Conservation (phyloP, 53 echinoderm and acorn worm genomes). For the Echinometra lucunter region DNA sequence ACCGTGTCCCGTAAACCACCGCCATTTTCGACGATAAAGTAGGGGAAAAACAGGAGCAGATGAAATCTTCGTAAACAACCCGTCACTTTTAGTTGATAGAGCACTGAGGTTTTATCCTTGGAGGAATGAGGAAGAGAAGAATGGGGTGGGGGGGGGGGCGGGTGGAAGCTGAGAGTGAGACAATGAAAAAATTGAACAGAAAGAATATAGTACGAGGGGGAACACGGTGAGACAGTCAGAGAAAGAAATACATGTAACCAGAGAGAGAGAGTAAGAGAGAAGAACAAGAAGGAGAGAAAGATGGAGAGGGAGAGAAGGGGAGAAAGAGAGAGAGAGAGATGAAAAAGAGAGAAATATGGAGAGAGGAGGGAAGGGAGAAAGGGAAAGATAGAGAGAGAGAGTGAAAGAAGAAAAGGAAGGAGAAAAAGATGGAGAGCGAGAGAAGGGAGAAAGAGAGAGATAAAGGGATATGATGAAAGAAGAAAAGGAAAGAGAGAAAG, state of each 20-base stretch:
- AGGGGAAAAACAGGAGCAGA: not conserved
- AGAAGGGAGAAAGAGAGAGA: not conserved
- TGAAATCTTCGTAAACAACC: conserved; percentile 21
- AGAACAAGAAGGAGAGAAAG: not conserved
- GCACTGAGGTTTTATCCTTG: too few species aligned
- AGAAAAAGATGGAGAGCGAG: not conserved
- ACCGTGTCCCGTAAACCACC: not conserved
- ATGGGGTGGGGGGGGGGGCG: not conserved
- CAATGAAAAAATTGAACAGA: too few species aligned
- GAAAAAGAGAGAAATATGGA: not conserved
- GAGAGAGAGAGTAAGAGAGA: too few species aligned
- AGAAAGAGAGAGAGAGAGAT: not conserved
- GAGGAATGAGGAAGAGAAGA: not conserved
- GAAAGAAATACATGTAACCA: too few species aligned
- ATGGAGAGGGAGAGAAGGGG: not conserved
- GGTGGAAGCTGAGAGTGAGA: too few species aligned
- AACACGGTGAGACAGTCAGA: too few species aligned
- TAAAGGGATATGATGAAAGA: not conserved
- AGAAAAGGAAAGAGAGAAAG: not conserved
- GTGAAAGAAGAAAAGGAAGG: too few species aligned
- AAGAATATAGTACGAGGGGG: too few species aligned
- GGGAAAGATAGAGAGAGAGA: not conserved
- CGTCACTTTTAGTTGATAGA: not conserved
- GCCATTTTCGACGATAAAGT: not conserved
- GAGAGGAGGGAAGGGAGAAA: not conserved